Percentiles rank a stretch among this genome's conserved stretches.
These are phyloP conservation scores for Semnornis frantzii DNA, from an alignment of 2,113 vertebrate species.

Conservation along the genomic window DNA sequence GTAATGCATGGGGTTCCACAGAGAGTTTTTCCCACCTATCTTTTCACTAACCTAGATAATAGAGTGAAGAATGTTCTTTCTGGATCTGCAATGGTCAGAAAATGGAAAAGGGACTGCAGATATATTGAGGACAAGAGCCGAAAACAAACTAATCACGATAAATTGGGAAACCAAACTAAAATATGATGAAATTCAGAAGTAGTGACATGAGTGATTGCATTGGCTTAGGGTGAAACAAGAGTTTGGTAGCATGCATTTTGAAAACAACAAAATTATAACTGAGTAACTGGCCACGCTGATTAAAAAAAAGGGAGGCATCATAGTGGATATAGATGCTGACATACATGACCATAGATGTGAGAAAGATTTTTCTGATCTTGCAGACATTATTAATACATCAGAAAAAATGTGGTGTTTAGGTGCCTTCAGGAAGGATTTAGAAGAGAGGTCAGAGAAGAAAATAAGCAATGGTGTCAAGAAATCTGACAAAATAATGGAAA, in stretches of 20 bases:
- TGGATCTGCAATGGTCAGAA: background rate
- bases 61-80: background rate
- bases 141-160: background rate
- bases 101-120: background rate
- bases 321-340: background rate
- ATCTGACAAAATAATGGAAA: background rate
- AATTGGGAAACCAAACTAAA: background rate
- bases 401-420: background rate
- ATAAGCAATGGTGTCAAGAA: background rate
- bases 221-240: background rate
- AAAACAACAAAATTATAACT: background rate
- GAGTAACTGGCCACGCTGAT: background rate
- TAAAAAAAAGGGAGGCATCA: background rate
- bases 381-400: background rate
- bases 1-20: background rate
- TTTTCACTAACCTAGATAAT: background rate
- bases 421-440: background rate
- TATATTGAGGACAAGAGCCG: background rate
- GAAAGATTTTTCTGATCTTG: background rate
- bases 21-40: background rate
- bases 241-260: background rate
- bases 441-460: background rate
- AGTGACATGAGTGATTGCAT: background rate
- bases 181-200: background rate
- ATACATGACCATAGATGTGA: background rate